These are phyloP conservation scores for Rhynchomys soricoides DNA, from an alignment of 2,113 vertebrate species.

Conservation along the genomic window DNA sequence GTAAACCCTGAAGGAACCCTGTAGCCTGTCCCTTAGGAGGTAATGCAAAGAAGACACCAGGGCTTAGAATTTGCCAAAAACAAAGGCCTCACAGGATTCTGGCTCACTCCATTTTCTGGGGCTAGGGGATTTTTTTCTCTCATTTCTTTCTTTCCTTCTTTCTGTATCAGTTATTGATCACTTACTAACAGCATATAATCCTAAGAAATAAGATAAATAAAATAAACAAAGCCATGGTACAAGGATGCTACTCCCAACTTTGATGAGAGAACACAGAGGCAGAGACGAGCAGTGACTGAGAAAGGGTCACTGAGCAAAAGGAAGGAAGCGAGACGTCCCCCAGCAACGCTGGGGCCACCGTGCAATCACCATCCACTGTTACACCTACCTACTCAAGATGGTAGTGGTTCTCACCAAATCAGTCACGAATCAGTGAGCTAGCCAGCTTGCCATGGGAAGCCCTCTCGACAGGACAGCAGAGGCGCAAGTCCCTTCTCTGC, in stretches of 20 bases:
- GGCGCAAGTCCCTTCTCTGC: not conserved
- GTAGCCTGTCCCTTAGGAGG: not conserved
- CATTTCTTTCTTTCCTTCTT: too few species aligned
- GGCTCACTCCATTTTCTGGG: not conserved
- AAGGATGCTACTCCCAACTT: not conserved
- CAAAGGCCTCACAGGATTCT: not conserved
- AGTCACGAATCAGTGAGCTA: not conserved
- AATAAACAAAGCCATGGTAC: too few species aligned
- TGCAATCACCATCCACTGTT: not conserved
- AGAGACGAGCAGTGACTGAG: not conserved
- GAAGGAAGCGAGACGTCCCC: not conserved
- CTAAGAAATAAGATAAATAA: not conserved
- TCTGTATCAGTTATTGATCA: not conserved
- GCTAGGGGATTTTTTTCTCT: not conserved
- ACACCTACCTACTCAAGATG: not conserved
- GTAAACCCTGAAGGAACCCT: not conserved
- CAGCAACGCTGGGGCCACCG: accelerated
- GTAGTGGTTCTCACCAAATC: not conserved
- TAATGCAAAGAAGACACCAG: not conserved
- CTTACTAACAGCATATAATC: not conserved
- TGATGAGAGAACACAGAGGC: not conserved
- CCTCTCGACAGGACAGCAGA: not conserved
- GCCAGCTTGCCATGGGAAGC: not conserved
- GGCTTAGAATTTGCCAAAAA: not conserved
- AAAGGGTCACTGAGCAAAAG: not conserved